Evolutionary conservation across 2,113 vertebrate genomes (phyloP).

Genomic region (Chunga burmeisteri): DNA sequence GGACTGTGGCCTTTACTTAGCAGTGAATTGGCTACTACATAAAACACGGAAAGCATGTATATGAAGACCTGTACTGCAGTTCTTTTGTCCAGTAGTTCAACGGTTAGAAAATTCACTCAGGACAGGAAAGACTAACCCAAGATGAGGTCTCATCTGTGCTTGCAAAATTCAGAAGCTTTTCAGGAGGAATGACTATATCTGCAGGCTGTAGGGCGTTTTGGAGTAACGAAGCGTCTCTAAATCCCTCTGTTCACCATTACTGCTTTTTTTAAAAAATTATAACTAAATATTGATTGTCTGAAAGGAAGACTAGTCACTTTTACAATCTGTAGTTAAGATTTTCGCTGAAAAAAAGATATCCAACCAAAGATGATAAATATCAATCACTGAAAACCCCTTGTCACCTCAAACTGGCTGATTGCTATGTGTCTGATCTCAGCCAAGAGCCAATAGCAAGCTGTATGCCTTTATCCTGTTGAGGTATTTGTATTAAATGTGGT

Average conservation of each 20-base stretch:
- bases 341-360: background rate
- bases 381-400: background rate
- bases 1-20: background rate
- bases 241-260: background rate
- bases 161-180: background rate
- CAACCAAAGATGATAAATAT: background rate
- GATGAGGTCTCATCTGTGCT: background rate
- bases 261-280: too few species aligned
- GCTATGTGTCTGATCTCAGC: background rate
- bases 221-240: background rate
- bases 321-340: background rate
- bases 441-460: background rate
- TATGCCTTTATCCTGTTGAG: background rate
- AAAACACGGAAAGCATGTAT: background rate
- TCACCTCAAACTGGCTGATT: background rate
- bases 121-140: background rate
- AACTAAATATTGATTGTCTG: background rate
- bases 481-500: background rate
- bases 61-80: background rate
- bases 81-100: background rate
- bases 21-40: background rate
- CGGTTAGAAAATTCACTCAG: background rate
- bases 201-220: background rate
- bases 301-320: background rate
- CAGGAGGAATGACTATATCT: background rate